Conservation (phyloP, 2,888 invertebrate genomes). For the Zele albiditarsus region DNA sequence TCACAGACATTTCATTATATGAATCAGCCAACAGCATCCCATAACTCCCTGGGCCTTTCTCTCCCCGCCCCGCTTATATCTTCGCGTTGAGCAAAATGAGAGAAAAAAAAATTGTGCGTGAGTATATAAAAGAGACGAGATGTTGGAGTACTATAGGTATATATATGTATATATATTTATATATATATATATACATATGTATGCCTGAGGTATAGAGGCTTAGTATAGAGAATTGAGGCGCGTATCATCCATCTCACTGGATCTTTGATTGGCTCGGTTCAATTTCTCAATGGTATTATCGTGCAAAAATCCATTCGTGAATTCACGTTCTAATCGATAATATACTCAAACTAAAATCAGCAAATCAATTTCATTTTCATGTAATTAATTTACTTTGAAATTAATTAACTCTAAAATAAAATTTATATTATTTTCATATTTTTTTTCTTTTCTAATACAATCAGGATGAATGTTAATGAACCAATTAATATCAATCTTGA, state of each 20-base stretch:
- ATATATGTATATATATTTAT: neutral
- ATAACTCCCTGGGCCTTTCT: constrained; percentile 49
- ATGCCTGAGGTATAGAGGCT: constrained; percentile 40
- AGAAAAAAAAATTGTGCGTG: neutral
- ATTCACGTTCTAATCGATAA: constrained; percentile 7
- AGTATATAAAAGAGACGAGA: constrained; percentile 27
- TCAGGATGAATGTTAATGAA: neutral
- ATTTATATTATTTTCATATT: neutral
- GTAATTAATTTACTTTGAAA: neutral
- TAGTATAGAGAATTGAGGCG: constrained; percentile 46
- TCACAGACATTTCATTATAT: constrained; percentile 68
- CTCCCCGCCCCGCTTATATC: constrained; percentile 41
- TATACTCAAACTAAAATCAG: neutral
- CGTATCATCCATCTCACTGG: constrained; percentile 58
- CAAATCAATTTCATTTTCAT: neutral
- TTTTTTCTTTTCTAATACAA: neutral
- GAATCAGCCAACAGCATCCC: constrained; percentile 65
- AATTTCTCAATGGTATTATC: constrained; percentile 65
- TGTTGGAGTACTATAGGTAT: constrained; percentile 6
- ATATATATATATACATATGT: constrained; percentile 5
- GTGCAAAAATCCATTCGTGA: constrained; percentile 5
- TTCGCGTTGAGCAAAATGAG: neutral
- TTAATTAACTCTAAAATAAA: neutral
- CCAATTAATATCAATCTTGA: constrained; percentile 2
- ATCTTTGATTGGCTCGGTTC: constrained; percentile 63